Evolutionary conservation across 2,797 vertebrate genomes (phyloP), one percentile per base, ranked within the genome.

Genomic region (Sebastes nivosus): DNA sequence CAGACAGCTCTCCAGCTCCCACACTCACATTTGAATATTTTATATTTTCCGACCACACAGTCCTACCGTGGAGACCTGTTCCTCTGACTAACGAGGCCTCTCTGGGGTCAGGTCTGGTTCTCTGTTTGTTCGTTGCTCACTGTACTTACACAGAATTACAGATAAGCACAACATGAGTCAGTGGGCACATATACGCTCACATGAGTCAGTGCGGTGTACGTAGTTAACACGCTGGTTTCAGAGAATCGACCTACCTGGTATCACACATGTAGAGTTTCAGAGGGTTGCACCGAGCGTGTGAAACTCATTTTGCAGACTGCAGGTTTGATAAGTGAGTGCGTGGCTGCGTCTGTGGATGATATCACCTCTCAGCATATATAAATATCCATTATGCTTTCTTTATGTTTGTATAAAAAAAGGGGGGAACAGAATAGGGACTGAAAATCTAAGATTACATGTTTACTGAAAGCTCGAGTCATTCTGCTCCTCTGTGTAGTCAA

Each of bases 41-140:
- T 72, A 78, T 74, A 68, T 87, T 88, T 93, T 90, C 84, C 89
- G 81, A 83, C 86, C 89, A 86, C 88, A 76, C 55, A 63, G 34
- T 27, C 58, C 24, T 25, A 10, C 64, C 29, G 8, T 54, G 30
- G 13, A 81, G 38, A 64, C n/a, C 14, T 3, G 3, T 12, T 67
- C 16, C 16, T 38, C 67, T 61, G 72, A 83, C 67, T 80, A 83
- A 78, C 70, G 34, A 58, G 70, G 58, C 63, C 68, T 58, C 82
- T 81, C 66, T 59, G 32, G 85, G 86, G 82, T 86, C 73, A 80
- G 67, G 55, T 72, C 22, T 8, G 65, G 30, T 70, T 79, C 12
- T 1, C 25, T 81, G 67, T 72, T 77, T 80, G 82, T 75, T 80
- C 46, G 10, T 55, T 38, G 64, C 34, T 79, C 67, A 42, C 73